phyloP scores from a whole-genome alignment of 2,113 vertebrate species.

The Romanogobio albipinnatus region DNA sequence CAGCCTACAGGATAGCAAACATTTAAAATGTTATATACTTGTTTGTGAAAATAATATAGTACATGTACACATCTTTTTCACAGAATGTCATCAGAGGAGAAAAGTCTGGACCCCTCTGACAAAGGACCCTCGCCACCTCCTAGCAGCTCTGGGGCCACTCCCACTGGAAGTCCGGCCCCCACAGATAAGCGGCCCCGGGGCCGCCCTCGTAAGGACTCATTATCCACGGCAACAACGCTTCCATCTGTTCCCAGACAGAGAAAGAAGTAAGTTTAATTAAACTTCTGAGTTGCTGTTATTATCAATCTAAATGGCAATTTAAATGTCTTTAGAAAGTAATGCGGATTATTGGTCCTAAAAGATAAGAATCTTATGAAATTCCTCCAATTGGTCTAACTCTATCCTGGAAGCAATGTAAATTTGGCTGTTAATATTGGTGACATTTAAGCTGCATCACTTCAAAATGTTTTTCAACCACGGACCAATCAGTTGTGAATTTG shows the following conservation, averaged over 20 bases:
- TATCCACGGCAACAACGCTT: constrained; percentile 70
- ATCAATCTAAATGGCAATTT: background rate
- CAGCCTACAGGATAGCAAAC: background rate
- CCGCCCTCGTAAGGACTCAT: constrained; percentile 95
- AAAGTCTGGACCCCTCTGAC: constrained; percentile 88
- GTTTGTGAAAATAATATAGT: background rate
- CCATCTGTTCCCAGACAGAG: constrained; percentile 86
- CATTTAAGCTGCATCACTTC: background rate
- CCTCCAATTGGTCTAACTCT: background rate
- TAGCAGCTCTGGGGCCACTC: constrained; percentile 83
- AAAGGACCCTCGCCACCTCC: constrained; percentile 84
- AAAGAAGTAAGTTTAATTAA: constrained; percentile 88
- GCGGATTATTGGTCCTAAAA: background rate
- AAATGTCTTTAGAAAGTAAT: background rate
- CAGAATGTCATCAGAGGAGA: constrained; percentile 99
- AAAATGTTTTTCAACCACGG: background rate
- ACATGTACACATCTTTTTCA: background rate
- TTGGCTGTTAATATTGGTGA: background rate
- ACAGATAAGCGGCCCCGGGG: constrained; percentile 95
- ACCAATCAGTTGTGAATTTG: background rate
- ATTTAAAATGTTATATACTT: background rate
- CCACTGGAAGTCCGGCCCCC: constrained; percentile 89
- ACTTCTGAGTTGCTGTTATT: background rate
- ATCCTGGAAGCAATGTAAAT: background rate
- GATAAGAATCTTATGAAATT: background rate